Evolutionary conservation across 2,888 invertebrate genomes (phyloP).

Genomic region (Papilio protenor): DNA sequence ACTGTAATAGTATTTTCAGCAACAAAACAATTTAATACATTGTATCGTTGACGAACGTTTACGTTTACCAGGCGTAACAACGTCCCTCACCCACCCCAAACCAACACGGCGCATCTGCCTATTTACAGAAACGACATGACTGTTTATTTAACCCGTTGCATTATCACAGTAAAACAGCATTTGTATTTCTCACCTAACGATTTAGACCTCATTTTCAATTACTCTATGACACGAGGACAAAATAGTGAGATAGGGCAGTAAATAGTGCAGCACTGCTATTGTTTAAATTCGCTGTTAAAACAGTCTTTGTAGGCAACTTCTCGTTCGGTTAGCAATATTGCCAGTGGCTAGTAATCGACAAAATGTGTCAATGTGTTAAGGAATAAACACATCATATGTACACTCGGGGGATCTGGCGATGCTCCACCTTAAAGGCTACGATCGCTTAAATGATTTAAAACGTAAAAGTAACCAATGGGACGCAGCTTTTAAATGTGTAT

Average conservation of each 20-base stretch:
- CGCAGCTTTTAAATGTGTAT: no score
- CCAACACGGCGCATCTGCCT: neutral
- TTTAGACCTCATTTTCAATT: constrained; percentile 33
- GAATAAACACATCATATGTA: no score
- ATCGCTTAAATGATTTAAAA: no score
- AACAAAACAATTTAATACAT: neutral
- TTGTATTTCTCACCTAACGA: constrained; percentile 31
- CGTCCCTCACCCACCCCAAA: neutral
- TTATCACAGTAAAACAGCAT: constrained; percentile 14
- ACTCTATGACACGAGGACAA: neutral
- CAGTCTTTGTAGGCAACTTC: no score
- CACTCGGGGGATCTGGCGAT: no score
- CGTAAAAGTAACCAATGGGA: no score
- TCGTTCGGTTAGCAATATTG: no score
- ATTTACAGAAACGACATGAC: neutral
- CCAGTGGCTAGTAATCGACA: no score
- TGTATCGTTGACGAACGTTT: no score
- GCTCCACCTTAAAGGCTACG: no score
- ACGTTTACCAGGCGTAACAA: neutral
- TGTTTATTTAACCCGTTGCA: neutral
- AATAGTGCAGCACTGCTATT: neutral
- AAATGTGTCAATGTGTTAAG: no score
- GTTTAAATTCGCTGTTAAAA: no score
- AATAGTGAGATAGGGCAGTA: neutral
- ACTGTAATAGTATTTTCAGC: neutral